A percentile compares a stretch with the other conserved stretches of the same genome.
Conservation (phyloP, 1,140 invertebrate genomes). For the Drosophila sulfurigaster region DNA sequence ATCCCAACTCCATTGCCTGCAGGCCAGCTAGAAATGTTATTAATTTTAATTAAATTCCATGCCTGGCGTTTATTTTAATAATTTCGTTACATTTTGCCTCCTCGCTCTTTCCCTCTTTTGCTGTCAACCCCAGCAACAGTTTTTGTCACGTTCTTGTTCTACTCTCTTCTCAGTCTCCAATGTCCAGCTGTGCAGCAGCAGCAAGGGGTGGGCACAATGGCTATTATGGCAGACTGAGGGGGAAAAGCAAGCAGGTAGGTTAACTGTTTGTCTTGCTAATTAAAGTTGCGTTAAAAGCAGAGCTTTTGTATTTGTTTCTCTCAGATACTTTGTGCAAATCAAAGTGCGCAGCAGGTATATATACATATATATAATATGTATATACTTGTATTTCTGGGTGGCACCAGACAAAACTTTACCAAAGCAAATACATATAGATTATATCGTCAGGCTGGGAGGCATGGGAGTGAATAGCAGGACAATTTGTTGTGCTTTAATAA, state of each 20-base stretch:
- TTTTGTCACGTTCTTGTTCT: constrained; percentile 22
- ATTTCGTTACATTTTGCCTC: constrained; percentile 23
- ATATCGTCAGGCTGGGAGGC: background rate
- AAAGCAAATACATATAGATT: constrained; percentile 32
- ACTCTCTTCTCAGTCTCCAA: background rate
- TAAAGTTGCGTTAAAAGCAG: constrained; percentile 70
- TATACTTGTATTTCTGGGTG: background rate
- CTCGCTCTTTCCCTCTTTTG: background rate
- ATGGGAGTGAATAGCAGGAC: constrained; percentile 8
- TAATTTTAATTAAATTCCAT: constrained; percentile 76
- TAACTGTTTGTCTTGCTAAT: constrained; percentile 76
- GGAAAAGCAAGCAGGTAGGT: constrained; percentile 16
- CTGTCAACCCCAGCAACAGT: constrained; percentile 19
- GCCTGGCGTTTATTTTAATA: constrained; percentile 32
- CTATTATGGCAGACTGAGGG: background rate
- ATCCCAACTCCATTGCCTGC: background rate
- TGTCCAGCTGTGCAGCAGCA: constrained; percentile 41
- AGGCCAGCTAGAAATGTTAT: constrained; percentile 6
- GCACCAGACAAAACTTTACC: constrained; percentile 14
- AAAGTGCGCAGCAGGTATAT: constrained; percentile 49
- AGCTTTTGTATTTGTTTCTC: constrained; percentile 64
- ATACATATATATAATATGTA: no score
- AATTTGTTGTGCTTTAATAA: constrained; percentile 66
- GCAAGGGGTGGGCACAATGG: background rate
- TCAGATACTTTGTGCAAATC: constrained; percentile 78